Base-by-base conservation (phyloP, 2,888 invertebrate genomes). In the Dastarcus helophoroides region DNA sequence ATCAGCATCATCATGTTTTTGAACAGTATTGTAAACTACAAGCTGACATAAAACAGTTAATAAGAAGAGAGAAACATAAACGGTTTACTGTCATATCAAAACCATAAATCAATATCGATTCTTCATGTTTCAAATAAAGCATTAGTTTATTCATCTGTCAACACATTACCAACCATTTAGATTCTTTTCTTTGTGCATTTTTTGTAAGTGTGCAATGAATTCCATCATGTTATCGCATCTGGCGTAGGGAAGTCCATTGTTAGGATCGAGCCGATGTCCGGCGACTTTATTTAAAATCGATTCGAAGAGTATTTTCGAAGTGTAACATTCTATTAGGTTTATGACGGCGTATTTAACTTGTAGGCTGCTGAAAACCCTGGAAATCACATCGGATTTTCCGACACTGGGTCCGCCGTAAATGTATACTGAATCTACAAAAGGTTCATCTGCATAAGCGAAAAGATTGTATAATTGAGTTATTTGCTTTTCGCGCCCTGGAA, bases 281-380 rank as follows among this genome's bases (percentile, higher is more conserved):
- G 62, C 54, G 10, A 83, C 59, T 35, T 70, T 71, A 30, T 70
- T 69, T 29, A 89, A 52, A 36, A 88, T 74, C 33, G 72, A 71
- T 57, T 90, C 86, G 44, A 75, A 80, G 42, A 91, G 64, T 35
- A 86, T 74, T 58, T 77, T 78, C 5, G 73, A 64, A 5, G 76
- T 72, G 56, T 83, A 83, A 54, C 82, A 84, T 60, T 90, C 89
- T 4, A 86, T 71, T 52, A 88, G 81, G 62, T 88, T 83, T 14
- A 90, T 64, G 21, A 72, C 53, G 15, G 77, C 73, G 46, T 71
- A 64, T 56, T 68, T 72, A 38, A 76, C 72, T 29, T 67, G 53
- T 22, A 75, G 60, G 47, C 64, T 58, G 21, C 64, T 51, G 3
- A 90, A 56, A 7, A 83, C 59, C 6, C 69, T 63, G 30, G 66